These are phyloP conservation scores for Desmodus rotundus DNA, from an alignment of 2,113 vertebrate genomes.

Conservation along the genomic window DNA sequence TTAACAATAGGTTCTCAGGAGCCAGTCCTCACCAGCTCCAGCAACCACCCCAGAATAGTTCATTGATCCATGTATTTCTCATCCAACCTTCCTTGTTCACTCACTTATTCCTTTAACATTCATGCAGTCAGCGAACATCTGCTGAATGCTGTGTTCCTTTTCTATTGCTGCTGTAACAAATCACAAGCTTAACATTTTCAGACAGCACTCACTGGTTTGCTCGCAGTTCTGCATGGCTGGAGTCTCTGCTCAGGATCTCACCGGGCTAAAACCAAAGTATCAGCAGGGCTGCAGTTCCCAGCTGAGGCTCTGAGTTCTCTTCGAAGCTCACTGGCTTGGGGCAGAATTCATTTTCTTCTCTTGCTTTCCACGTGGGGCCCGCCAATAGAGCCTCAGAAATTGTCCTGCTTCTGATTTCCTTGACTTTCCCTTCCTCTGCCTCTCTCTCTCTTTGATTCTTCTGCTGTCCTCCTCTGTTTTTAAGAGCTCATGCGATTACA, in stretches of 20 bases:
- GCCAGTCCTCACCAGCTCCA: not conserved
- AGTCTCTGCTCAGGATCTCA: not conserved
- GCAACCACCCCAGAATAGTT: not conserved
- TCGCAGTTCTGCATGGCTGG: not conserved
- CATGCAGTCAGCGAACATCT: not conserved
- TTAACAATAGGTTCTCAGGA: not conserved
- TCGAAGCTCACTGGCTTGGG: not conserved
- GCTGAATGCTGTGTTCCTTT: not conserved
- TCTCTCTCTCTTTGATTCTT: not conserved
- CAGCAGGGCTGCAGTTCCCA: not conserved
- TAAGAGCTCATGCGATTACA: not conserved
- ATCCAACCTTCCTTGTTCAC: not conserved
- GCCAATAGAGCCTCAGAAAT: not conserved
- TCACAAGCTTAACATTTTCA: not conserved
- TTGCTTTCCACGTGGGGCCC: not conserved
- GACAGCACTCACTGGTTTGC: not conserved
- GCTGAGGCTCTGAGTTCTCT: not conserved
- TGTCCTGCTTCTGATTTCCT: not conserved
- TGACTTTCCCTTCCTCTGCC: not conserved
- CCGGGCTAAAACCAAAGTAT: not conserved
- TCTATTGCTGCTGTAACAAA: not conserved
- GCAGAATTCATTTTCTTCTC: not conserved
- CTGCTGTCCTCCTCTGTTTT: not conserved
- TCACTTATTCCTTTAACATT: not conserved
- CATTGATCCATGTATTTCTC: not conserved